Base-by-base conservation (phyloP, 2,888 invertebrate genomes). In the Euplexia lucipara region DNA sequence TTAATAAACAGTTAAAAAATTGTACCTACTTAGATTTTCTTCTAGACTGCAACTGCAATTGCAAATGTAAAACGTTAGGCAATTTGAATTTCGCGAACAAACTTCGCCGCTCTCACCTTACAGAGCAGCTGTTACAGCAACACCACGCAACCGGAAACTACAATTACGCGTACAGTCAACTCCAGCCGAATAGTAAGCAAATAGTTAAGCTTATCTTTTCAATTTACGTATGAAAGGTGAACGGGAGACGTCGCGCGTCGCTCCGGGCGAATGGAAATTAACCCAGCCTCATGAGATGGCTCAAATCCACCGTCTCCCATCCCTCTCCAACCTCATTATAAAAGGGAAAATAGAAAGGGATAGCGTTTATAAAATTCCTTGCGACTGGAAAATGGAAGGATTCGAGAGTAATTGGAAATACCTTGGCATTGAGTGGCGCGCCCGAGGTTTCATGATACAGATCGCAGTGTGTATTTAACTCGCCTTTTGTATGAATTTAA, bases 381-480 rank as follows among this genome's bases (percentile, higher is more conserved):
- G 87, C 83, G 82, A 90, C 86, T 88, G 91, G 91, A 91, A 94
- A 93, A 93, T 92, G 92, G 92, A 91, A 91, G 94, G 94, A 93
- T 95, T 93, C 90, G 88, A 90, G 91, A 92, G 93, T 95, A 95
- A 95, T 95, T 95, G 95, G 92, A 95, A 95, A 95, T 95, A 93
- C 95, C 95, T 92, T 88, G 81, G 88, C 90, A 92, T 93, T 92
- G 92, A 93, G 90, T 90, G 89, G 87, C 84, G 89, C 83, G 68
- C 60, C 89, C 87, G 93, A 91, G 93, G 92, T 92, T 85, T 81
- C 83, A 84, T 86, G 90, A 91, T 88, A 90, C 90, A 90, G 87
- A 89, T 86, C 87, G 86, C 79, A 65, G 87, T 84, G 88, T 84
- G 88, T 91, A 90, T 90, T 90, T 90, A 89, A 89, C 89, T 87